Percentiles rank a stretch among this genome's conserved stretches.
Conservation (phyloP, 2,888 invertebrate species). For the Chloroclystis v-ata region DNA sequence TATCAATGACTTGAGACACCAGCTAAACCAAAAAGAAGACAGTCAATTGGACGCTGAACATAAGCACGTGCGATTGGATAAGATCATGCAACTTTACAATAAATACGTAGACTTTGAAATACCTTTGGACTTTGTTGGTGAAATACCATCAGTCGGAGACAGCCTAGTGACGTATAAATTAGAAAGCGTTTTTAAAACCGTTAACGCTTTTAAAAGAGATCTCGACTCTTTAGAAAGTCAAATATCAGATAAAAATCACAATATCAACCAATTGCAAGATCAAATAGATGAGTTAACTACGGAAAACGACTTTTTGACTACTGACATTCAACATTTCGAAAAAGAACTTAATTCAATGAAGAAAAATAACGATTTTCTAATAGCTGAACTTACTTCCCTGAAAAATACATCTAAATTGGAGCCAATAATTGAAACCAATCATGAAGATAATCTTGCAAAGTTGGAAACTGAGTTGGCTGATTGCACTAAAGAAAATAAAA, state of each 20-base stretch:
- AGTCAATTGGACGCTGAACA: conserved; percentile 38
- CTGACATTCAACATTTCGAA: conserved; percentile 75
- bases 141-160: conserved; percentile 61
- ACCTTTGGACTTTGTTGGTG: conserved; percentile 67
- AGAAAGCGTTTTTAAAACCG: conserved; percentile 74
- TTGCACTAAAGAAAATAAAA: conserved; percentile 75
- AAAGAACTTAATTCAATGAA: conserved; percentile 81
- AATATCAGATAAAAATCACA: conserved; percentile 76
- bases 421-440: conserved; percentile 82
- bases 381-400: conserved; percentile 80
- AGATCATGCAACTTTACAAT: conserved; percentile 64
- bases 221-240: conserved; percentile 77
- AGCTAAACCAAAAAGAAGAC: conserved; percentile 51
- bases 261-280: conserved; percentile 68
- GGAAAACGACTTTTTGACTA: conserved; percentile 70
- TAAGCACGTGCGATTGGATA: conserved; percentile 56
- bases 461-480: conserved; percentile 83
- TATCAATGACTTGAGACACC: conserved; percentile 61
- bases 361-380: conserved; percentile 84
- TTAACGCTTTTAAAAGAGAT: conserved; percentile 78
- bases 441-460: conserved; percentile 82
- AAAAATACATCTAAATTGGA: conserved; percentile 82
- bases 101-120: conserved; percentile 71
- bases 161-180: conserved; percentile 64
- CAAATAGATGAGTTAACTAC: conserved; percentile 77